A percentile compares a stretch with the other conserved stretches of the same genome.
These are phyloP conservation scores for Lanius collurio DNA, from an alignment of 2,113 vertebrate species.

Conservation along the genomic window DNA sequence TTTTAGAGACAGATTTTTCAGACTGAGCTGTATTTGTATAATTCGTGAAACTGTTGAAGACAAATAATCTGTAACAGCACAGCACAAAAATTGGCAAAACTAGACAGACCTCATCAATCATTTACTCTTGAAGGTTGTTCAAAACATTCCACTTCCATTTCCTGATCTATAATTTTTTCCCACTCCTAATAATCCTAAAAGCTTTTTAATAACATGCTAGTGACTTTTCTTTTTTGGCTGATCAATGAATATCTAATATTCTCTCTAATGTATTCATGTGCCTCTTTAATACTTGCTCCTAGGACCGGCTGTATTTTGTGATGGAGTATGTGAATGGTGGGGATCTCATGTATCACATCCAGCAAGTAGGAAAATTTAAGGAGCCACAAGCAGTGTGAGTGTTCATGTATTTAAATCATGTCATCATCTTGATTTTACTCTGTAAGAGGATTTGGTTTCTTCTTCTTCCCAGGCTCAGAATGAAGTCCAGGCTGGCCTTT, in stretches of 20 bases:
- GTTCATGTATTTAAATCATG: background rate
- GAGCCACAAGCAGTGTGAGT: constrained; percentile 98
- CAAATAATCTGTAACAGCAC: background rate
- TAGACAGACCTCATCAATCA: background rate
- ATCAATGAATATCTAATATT: background rate
- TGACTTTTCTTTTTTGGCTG: background rate
- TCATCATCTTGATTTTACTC: background rate
- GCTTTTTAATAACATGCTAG: background rate
- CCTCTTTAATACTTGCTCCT: background rate
- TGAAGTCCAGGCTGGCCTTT: background rate
- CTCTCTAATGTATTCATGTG: background rate
- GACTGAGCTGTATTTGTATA: background rate
- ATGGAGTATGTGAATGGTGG: constrained; percentile 99
- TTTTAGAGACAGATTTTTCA: background rate
- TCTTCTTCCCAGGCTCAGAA: background rate
- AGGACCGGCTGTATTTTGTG: constrained; percentile 98
- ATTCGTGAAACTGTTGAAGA: background rate
- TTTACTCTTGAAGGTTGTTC: background rate
- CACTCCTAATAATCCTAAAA: constrained; percentile 7
- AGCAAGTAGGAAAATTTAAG: constrained; percentile 97
- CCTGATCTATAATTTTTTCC: background rate
- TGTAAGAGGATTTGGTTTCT: background rate
- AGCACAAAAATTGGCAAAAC: background rate
- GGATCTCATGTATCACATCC: constrained; percentile 99
- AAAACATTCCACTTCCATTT: background rate